Base-by-base conservation (phyloP, 2,888 invertebrate genomes). In the Machimus atricapillus region DNA sequence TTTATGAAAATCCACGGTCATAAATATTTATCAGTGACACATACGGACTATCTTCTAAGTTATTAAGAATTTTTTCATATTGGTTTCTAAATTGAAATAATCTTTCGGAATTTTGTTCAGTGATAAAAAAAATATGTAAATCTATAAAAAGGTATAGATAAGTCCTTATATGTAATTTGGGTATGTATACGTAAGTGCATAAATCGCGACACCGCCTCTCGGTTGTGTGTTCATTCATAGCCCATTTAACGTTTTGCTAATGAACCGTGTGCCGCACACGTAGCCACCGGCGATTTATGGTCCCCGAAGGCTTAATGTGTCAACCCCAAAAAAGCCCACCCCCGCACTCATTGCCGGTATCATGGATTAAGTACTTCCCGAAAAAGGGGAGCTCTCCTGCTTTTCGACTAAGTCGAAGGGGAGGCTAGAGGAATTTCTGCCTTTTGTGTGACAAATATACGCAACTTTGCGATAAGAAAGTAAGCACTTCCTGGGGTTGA, bases 281-380 rank as follows among this genome's bases (percentile, higher is more conserved):
- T 81, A 27, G 46, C 23, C 14, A 81, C 52, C 46, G 81, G 52
- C 81, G 34, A 81, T 81, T 81, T 81, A 81, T 81, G 52, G 81
- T 56, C 81, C 81, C 81, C 46, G 81, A 52, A 56, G 81, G 81
- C 81, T 81, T 81, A 81, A 81, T 27, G 34, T 81, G 81, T 81
- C 81, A 81, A 52, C 81, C 46, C 56, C 81, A 27, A 52, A 81
- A 81, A 9, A 46, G 8, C 56, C 27, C 46, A 14, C 78, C 14
- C 79, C 66, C 7, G 58, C 9, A 23, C 23, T 7, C 9, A 66
- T 12, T 66, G 66, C 66, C 66, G 66, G 66, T 66, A 66, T 66
- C 66, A 27, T 43, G 9, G 78, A 23, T 78, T 43, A 78, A 78
- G 43, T 78, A 43, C 40, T 43, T 78, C 78, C 78, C 78, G 78